These are phyloP conservation scores for Tetropium fuscum DNA, from an alignment of 2,888 invertebrate species.

Conservation along the genomic window DNA sequence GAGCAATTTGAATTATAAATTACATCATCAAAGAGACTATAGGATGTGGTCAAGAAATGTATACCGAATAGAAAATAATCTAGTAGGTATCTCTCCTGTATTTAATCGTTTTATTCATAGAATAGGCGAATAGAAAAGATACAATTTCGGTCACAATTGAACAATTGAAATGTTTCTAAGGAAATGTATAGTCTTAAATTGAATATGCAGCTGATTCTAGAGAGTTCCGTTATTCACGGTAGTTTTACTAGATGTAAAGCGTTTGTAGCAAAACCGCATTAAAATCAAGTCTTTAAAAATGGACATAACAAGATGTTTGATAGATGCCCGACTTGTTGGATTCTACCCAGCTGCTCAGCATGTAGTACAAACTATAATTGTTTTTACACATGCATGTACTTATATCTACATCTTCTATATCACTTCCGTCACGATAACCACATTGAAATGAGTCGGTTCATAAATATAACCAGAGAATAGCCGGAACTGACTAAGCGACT, in stretches of 20 bases:
- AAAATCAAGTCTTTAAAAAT: constrained; percentile 32
- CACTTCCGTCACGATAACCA: constrained; percentile 57
- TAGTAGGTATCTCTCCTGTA: neutral
- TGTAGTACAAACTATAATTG: constrained; percentile 55
- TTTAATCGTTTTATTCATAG: constrained; percentile 4
- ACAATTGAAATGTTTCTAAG: constrained; percentile 6
- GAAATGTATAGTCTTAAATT: constrained; percentile 10
- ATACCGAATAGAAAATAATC: constrained; percentile 7
- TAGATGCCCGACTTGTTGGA: constrained; percentile 41
- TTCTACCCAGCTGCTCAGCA: constrained; percentile 49
- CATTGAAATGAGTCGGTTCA: constrained; percentile 49
- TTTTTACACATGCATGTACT: constrained; percentile 58
- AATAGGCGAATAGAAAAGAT: neutral
- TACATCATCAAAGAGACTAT: neutral
- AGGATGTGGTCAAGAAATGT: constrained; percentile 7
- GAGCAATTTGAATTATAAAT: neutral
- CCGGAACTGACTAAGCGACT: constrained; percentile 26
- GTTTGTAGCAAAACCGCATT: constrained; percentile 22
- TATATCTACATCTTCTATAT: constrained; percentile 56
- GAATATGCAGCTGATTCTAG: constrained; percentile 2
- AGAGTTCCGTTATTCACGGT: constrained; percentile 15
- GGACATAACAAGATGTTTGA: constrained; percentile 45
- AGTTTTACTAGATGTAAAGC: constrained; percentile 19
- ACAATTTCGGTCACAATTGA: constrained; percentile 10
- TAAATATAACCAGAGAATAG: constrained; percentile 42